Percentiles rank a stretch among this genome's conserved stretches.
Conservation (phyloP, 2,113 vertebrate species). For the Mobula birostris region DNA sequence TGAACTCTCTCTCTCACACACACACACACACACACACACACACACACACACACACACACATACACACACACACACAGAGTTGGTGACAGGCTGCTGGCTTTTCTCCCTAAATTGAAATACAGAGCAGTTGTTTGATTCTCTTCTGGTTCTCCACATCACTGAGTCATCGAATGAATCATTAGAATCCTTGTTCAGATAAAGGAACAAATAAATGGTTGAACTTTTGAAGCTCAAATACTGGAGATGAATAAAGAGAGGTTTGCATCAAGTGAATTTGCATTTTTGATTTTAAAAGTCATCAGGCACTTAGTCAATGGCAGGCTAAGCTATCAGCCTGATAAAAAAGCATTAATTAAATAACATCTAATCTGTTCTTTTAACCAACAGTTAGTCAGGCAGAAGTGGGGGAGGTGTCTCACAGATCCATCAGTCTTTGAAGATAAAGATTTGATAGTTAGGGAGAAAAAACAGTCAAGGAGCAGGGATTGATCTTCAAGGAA, state of each 20-base stretch:
- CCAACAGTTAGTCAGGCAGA: neutral
- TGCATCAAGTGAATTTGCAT: neutral
- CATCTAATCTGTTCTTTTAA: neutral
- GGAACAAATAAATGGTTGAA: neutral
- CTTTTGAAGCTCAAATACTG: neutral
- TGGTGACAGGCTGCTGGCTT: neutral
- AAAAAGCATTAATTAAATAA: constrained; percentile 26
- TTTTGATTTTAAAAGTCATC: neutral
- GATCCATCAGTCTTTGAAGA: neutral
- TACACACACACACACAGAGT: neutral
- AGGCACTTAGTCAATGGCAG: constrained; percentile 8
- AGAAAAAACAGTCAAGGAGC: neutral
- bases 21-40: neutral
- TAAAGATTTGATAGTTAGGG: neutral
- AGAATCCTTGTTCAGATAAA: neutral
- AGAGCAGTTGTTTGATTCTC: neutral
- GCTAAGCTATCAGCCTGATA: neutral
- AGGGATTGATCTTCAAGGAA: neutral
- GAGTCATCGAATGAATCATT: constrained; percentile 17
- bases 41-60: neutral
- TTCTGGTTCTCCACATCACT: constrained; percentile 9
- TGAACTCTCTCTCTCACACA: neutral
- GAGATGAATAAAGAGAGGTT: constrained; percentile 2
- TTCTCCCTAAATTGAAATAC: neutral
- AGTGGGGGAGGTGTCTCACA: neutral